These are phyloP conservation scores for Macropis europaea DNA, from an alignment of 2,888 invertebrate species.

Conservation along the genomic window DNA sequence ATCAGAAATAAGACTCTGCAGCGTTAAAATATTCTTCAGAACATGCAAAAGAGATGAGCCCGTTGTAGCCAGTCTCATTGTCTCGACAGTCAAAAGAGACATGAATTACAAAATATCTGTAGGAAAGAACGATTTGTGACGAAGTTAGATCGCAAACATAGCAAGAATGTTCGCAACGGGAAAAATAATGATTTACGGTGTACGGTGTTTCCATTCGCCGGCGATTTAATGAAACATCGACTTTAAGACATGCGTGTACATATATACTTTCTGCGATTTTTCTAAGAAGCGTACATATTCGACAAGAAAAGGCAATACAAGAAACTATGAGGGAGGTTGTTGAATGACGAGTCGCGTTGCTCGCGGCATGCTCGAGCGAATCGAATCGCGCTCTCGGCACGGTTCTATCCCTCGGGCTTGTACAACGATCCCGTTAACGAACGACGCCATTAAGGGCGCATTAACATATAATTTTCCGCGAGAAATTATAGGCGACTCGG, in stretches of 20 bases:
- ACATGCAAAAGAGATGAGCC: no score
- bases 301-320: constrained; percentile 34
- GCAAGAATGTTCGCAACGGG: no score
- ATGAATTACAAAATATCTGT: no score
- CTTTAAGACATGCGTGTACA: neutral
- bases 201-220: no score
- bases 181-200: no score
- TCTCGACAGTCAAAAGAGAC: no score
- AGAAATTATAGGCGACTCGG: constrained; percentile 75
- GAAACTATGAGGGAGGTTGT: constrained; percentile 31
- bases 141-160: no score
- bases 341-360: constrained; percentile 40
- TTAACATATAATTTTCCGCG: constrained; percentile 74
- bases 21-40: no score
- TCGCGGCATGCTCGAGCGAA: constrained; percentile 45
- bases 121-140: no score
- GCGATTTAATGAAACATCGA: no score
- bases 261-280: constrained; percentile 14
- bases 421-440: constrained; percentile 71
- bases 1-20: no score
- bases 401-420: constrained; percentile 53
- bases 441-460: constrained; percentile 73
- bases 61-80: no score
- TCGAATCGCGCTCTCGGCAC: constrained; percentile 55
- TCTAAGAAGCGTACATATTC: constrained; percentile 16